A percentile compares a stretch with the other conserved stretches of the same genome.
Evolutionary conservation across 2,113 vertebrate genomes (phyloP).

Genomic region (Tyrannus savana): DNA sequence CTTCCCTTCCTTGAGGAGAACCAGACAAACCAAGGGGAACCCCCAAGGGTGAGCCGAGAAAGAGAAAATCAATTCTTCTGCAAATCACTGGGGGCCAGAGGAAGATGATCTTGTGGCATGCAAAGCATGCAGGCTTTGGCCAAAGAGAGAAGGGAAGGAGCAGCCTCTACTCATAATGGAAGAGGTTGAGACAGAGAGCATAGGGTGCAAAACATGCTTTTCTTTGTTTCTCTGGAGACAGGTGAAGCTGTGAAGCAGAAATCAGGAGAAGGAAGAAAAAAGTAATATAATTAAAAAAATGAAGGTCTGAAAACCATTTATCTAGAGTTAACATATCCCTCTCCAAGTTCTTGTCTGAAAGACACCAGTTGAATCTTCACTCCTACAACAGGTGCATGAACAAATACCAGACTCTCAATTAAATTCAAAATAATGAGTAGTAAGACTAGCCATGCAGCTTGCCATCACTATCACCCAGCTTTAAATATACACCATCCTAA

Average conservation of each 20-base stretch:
- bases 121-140: constrained; percentile 16
- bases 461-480: background rate
- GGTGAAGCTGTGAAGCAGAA: background rate
- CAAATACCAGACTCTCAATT: background rate
- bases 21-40: background rate
- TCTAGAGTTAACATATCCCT: background rate
- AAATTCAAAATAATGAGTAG: background rate
- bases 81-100: background rate
- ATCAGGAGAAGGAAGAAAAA: background rate
- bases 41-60: background rate
- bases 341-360: background rate
- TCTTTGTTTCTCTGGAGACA: background rate
- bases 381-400: background rate
- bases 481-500: background rate
- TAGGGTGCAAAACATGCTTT: background rate
- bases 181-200: background rate
- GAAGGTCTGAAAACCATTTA: background rate
- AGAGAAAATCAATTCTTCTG: background rate
- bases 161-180: background rate
- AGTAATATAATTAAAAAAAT: background rate
- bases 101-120: constrained; percentile 36
- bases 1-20: background rate
- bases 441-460: background rate
- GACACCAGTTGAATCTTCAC: background rate
- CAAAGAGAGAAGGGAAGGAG: constrained; percentile 7